Evolutionary conservation across 2,888 invertebrate species (phyloP).

Genomic region (Eulithis prunata): DNA sequence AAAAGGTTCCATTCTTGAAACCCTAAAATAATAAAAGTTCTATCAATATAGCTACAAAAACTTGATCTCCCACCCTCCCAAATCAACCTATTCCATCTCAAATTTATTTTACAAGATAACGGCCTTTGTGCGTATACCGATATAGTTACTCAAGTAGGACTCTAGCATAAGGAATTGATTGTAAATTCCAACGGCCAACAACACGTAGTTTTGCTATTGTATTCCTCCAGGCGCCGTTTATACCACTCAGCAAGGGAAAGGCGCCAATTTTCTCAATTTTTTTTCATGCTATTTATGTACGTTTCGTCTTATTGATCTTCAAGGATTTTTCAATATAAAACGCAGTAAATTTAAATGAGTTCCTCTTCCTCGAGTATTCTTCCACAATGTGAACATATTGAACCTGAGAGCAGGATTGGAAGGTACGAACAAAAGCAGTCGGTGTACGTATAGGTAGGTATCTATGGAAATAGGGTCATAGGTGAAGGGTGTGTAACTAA

Average conservation of each 20-base stretch:
- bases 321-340: background rate
- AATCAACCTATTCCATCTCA: too few relatives aligned
- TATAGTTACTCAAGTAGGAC: too few relatives aligned
- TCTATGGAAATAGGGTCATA: background rate
- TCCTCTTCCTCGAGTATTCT: background rate
- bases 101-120: too few relatives aligned
- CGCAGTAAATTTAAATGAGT: slow-evolving; percentile 6
- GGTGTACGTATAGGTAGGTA: background rate
- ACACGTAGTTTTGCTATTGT: slow-evolving; percentile 6
- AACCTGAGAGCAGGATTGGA: background rate
- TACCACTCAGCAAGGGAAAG: slow-evolving; percentile 14
- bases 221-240: slow-evolving; percentile 13
- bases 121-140: too few relatives aligned
- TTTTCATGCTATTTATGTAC: background rate
- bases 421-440: slow-evolving; percentile 3
- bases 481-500: slow-evolving; percentile 43
- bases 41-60: too few relatives aligned
- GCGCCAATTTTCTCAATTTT: slow-evolving; percentile 2
- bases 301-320: background rate
- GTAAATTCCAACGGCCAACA: too few relatives aligned
- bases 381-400: slow-evolving; percentile 1
- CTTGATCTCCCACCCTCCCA: too few relatives aligned
- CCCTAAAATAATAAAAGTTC: too few relatives aligned
- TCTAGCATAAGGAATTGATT: too few relatives aligned
- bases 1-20: too few relatives aligned